These are phyloP conservation scores for Pseudanteris insignis DNA, from an alignment of 2,888 invertebrate species.

Conservation along the genomic window DNA sequence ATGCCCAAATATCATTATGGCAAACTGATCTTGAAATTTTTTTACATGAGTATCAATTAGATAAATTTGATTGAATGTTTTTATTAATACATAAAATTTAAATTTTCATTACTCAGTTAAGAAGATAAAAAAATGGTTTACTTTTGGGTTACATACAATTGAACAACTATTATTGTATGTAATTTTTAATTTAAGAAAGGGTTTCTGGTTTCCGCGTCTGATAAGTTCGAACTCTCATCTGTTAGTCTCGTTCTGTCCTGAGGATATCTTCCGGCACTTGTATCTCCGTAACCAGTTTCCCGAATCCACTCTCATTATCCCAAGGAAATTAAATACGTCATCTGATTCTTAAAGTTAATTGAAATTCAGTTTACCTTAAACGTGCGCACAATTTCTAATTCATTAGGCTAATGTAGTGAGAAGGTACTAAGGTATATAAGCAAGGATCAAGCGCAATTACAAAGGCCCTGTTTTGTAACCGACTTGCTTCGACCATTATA, in stretches of 20 bases:
- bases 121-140: no score
- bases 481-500: no score
- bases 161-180: not conserved
- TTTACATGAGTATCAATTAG: no score
- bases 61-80: no score
- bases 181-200: slow-evolving; percentile 54
- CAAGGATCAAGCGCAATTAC: no score
- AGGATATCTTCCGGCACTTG: slow-evolving; percentile 55
- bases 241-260: slow-evolving; percentile 33
- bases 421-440: slow-evolving; percentile 31
- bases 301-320: slow-evolving; percentile 61
- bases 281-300: slow-evolving; percentile 54
- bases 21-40: no score
- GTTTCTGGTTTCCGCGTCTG: slow-evolving; percentile 48
- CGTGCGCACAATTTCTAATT: slow-evolving; percentile 52
- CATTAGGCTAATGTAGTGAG: slow-evolving; percentile 52
- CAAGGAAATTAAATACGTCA: slow-evolving; percentile 64
- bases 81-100: no score
- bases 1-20: no score
- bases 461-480: no score
- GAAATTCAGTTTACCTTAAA: slow-evolving; percentile 50
- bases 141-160: no score
- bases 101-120: no score
- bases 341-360: slow-evolving; percentile 60
- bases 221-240: slow-evolving; percentile 51